Percentiles rank a stretch among this genome's conserved stretches.
These are phyloP conservation scores for Stichodactyla mertensii DNA, from an alignment of 64 coral and sea anemone genomes.

Conservation along the genomic window DNA sequence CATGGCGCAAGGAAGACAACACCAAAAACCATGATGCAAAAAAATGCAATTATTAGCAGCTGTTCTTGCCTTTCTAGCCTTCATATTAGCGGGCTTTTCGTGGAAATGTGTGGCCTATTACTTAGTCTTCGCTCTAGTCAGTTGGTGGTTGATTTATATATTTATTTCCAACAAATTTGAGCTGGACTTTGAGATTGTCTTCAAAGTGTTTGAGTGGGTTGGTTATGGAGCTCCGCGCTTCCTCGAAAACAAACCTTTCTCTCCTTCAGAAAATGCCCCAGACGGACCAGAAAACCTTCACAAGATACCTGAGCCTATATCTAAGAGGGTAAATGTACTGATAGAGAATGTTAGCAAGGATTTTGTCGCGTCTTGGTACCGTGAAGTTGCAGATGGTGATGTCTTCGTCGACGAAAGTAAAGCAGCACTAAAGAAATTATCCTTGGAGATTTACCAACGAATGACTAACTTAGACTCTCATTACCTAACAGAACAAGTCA, in stretches of 20 bases:
- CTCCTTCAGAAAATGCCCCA: constrained; percentile 11
- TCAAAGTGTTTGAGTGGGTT: constrained; percentile 70
- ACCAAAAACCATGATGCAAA: neutral
- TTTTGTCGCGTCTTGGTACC: constrained; percentile 80
- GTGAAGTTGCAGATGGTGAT: constrained; percentile 74
- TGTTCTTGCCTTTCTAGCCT: constrained; percentile 35
- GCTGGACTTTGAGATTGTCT: constrained; percentile 81
- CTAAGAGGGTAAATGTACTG: constrained; percentile 47
- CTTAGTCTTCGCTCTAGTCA: constrained; percentile 19
- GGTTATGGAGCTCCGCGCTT: constrained; percentile 63
- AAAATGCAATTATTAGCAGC: constrained; percentile 26
- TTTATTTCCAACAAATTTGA: constrained; percentile 69
- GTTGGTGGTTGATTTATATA: constrained; percentile 39
- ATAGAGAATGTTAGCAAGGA: constrained; percentile 65
- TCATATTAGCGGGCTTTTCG: constrained; percentile 64
- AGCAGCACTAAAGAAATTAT: constrained; percentile 50
- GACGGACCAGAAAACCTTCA: constrained; percentile 21
- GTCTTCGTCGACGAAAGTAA: constrained; percentile 59
- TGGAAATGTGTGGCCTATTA: constrained; percentile 53
- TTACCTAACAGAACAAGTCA: constrained; percentile 70
- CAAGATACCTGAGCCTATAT: constrained; percentile 55
- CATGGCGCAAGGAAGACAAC: neutral
- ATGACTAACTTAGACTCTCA: constrained; percentile 54
- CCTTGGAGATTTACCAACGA: constrained; percentile 58
- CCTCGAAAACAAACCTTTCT: constrained; percentile 28